Conservation (phyloP, 2,888 invertebrate species). For the Tenodera sinensis region DNA sequence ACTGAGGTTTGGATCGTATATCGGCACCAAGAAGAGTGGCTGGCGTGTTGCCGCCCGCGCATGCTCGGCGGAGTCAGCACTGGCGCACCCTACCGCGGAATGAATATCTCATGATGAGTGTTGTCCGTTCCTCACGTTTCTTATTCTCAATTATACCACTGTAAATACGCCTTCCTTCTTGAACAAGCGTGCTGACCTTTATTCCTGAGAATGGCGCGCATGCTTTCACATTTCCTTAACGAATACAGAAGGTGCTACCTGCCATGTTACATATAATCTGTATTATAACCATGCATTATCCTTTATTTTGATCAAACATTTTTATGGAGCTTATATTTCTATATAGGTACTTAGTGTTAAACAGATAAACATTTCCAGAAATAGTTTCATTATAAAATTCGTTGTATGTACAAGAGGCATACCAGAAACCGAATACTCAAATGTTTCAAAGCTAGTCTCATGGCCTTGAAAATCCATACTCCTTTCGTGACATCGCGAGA, state of each 20-base stretch:
- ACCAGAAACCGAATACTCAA: too few species aligned
- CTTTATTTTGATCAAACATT: too few species aligned
- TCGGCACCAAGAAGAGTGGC: not conserved
- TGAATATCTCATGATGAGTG: not conserved
- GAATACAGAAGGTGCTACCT: not conserved
- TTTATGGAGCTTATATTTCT: too few species aligned
- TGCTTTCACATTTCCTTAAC: not conserved
- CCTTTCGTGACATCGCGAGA: too few species aligned
- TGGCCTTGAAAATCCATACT: too few species aligned
- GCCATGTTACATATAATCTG: too few species aligned
- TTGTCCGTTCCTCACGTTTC: not conserved
- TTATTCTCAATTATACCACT: not conserved
- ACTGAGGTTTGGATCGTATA: not conserved
- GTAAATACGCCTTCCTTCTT: not conserved
- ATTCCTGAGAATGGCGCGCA: not conserved
- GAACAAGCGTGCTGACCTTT: not conserved
- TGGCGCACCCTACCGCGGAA: not conserved
- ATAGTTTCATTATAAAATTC: too few species aligned
- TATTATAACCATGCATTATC: too few species aligned
- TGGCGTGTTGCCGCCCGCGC: not conserved
- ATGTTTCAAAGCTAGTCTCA: too few species aligned
- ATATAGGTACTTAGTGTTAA: too few species aligned
- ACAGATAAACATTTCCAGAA: too few species aligned
- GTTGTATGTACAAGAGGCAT: too few species aligned
- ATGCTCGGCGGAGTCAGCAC: not conserved